phyloP scores from a whole-genome alignment of 2,113 vertebrate species.

The Odobenus rosmarus region DNA sequence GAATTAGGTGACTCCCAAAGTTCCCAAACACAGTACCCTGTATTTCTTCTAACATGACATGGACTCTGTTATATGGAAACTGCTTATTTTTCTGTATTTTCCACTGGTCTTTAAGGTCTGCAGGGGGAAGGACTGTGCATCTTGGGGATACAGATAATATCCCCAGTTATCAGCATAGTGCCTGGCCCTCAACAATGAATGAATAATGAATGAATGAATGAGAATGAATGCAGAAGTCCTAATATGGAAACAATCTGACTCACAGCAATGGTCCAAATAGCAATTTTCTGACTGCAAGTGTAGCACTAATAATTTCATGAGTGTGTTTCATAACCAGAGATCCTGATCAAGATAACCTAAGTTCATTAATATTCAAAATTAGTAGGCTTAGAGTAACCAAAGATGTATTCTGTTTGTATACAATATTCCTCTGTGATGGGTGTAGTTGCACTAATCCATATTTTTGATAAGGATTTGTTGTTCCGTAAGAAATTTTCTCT shows the following conservation, averaged over 20 bases:
- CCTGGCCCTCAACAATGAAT: not conserved
- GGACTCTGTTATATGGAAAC: not conserved
- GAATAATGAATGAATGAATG: not conserved
- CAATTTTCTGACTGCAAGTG: slow-evolving; percentile 27
- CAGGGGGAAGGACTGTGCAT: not conserved
- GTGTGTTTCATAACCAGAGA: not conserved
- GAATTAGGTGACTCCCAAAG: not conserved
- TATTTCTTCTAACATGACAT: not conserved
- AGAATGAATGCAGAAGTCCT: not conserved
- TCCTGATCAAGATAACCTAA: slow-evolving; percentile 1
- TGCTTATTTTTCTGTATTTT: not conserved
- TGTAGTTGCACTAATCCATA: not conserved
- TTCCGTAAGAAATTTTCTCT: slow-evolving; percentile 32
- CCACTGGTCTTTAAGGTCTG: not conserved
- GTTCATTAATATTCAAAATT: not conserved
- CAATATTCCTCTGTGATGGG: slow-evolving; percentile 11
- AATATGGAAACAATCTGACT: not conserved
- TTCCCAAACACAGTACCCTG: not conserved
- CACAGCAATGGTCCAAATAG: not conserved
- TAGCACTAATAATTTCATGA: slow-evolving; percentile 25
- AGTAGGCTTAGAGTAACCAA: slow-evolving; percentile 30
- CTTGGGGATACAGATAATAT: not conserved
- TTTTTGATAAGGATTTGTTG: slow-evolving; percentile 21
- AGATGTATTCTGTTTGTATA: not conserved
- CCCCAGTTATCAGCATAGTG: not conserved